These are phyloP conservation scores for Otus sunia DNA, from an alignment of 2,113 vertebrate genomes.

Conservation along the genomic window DNA sequence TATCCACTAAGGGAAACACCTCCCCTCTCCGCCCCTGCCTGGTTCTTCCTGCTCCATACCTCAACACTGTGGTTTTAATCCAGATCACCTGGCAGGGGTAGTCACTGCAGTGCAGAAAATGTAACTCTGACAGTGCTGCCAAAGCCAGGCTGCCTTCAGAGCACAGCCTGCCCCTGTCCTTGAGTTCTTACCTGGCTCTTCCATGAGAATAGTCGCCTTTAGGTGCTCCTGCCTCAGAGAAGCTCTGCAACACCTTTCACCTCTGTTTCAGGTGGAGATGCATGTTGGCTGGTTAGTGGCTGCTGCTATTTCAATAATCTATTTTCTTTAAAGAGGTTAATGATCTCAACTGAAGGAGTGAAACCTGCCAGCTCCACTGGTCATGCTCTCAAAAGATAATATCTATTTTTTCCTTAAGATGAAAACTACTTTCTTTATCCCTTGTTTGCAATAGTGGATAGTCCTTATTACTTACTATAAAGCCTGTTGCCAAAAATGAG, in stretches of 20 bases:
- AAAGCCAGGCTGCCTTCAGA: background rate
- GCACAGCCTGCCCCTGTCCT: background rate
- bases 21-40: background rate
- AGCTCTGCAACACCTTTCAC: background rate
- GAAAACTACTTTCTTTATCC: background rate
- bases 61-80: background rate
- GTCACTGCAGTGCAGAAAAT: background rate
- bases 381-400: accelerated
- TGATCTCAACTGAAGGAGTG: background rate
- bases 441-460: background rate
- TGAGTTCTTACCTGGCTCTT: background rate
- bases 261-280: background rate
- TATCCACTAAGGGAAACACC: background rate
- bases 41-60: background rate
- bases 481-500: background rate
- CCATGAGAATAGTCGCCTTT: background rate
- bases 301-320: background rate
- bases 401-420: background rate
- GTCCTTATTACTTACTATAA: background rate
- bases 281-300: background rate
- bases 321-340: background rate
- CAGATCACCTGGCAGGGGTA: background rate
- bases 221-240: background rate
- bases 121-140: background rate
- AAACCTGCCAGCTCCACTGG: background rate